Base-by-base conservation (phyloP, 2,888 invertebrate species). In the Eudasyphora cyanicolor region DNA sequence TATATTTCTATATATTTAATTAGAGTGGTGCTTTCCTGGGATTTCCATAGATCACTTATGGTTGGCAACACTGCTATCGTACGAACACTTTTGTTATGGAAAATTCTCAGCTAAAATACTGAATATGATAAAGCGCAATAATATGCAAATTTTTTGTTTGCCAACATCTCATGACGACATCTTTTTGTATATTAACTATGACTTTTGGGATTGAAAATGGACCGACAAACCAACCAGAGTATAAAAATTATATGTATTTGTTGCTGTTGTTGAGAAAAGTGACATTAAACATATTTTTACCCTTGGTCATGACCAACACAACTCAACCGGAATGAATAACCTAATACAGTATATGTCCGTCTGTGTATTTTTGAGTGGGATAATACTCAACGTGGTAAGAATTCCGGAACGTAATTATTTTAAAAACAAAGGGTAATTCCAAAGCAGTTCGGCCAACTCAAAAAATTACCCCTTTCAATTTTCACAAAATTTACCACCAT, bases 121-220 rank as follows among this genome's bases (percentile, higher is more conserved):
- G 60, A 60, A 67, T 1, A 67, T 42, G 42, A 42, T 67, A 42
- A 67, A 42, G 38, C 38, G 38, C 67, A 67, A 67, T 67, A 67
- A 21, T 12, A 42, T 67, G 67, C 67, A 67, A 38, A 62, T 60
- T n/a, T n/a, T n/a, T n/a, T 60, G 10, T 57, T 10, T 57, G 57
- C 57, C 57, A 57, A 27, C 57, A 27, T 57, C n/a, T n/a, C 8
- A 42, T 42, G 67, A 42, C 67, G 67, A 24, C 67, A 67, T 42
- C 29, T n/a, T 17, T 8, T 4, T 38, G 38, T 38, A 45, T 45
- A 6, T n/a, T n/a, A n/a, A n/a, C n/a, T 2, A 45, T 45, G 45
- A 45, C n/a, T 45, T 45, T 45, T n/a, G 45, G 12, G n/a, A 45
- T n/a, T n/a, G n/a, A 12, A 1, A 12, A 45, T 45, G 6, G 3